phyloP scores from a whole-genome alignment of 2,888 invertebrate genomes.

The Lithophane leautieri region DNA sequence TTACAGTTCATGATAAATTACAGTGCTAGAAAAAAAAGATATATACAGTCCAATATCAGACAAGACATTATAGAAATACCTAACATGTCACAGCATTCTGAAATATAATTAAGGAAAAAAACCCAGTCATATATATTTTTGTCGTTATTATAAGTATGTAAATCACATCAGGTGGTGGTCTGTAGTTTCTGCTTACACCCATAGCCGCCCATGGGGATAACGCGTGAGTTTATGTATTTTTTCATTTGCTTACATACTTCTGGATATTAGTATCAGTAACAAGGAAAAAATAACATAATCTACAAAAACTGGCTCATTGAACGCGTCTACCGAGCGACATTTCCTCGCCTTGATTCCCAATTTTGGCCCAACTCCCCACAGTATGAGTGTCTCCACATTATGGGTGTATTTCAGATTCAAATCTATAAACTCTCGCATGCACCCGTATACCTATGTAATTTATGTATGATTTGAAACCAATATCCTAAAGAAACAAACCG shows the following conservation, averaged over 20 bases:
- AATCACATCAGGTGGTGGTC: neutral
- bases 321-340: neutral
- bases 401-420: neutral
- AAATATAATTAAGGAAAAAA: neutral
- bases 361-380: neutral
- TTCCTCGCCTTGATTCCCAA: constrained; percentile 1
- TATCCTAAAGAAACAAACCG: too few relatives aligned
- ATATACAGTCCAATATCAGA: neutral
- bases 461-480: too few relatives aligned
- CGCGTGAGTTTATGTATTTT: neutral
- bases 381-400: constrained; percentile 2
- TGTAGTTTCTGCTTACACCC: neutral
- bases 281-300: neutral
- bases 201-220: neutral
- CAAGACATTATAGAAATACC: neutral
- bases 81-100: neutral
- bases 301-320: neutral
- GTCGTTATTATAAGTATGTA: neutral
- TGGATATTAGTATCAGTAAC: neutral
- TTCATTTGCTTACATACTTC: neutral
- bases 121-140: too few relatives aligned
- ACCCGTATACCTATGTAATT: too few relatives aligned
- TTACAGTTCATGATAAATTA: neutral
- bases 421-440: neutral
- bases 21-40: neutral